These are phyloP conservation scores for Cryptus armator DNA, from an alignment of 2,888 invertebrate genomes.

Conservation along the genomic window DNA sequence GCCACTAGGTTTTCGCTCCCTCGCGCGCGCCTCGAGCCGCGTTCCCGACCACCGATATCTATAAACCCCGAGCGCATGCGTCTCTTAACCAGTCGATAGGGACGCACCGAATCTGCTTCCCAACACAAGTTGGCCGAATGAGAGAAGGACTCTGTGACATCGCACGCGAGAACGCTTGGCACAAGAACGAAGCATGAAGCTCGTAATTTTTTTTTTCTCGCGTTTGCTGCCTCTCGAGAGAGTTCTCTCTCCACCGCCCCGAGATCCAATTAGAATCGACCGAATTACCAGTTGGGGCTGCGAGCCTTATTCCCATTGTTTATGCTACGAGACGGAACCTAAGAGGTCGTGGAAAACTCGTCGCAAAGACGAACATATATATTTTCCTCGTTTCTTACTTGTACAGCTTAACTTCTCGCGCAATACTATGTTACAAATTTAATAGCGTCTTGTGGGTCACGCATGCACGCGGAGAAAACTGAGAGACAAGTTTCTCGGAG, in stretches of 20 bases:
- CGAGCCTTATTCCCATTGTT: conserved; percentile 30
- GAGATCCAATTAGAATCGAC: conserved; percentile 59
- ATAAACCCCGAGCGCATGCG: conserved; percentile 58
- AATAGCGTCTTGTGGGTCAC: conserved; percentile 43
- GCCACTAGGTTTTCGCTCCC: conserved; percentile 27
- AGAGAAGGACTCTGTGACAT: background rate
- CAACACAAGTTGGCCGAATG: background rate
- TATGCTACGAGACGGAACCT: conserved; percentile 2
- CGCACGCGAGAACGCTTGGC: background rate
- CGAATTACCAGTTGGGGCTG: conserved; percentile 34
- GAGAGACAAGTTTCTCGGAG: conserved; percentile 23
- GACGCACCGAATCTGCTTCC: conserved; percentile 43
- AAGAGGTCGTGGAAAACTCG: conserved; percentile 40
- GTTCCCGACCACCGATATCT: conserved; percentile 25
- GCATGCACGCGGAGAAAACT: conserved; percentile 14
- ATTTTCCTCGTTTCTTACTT: background rate
- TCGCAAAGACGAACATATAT: background rate
- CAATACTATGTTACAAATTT: conserved; percentile 8
- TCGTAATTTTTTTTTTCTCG: conserved; percentile 2
- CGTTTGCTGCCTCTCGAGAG: background rate
- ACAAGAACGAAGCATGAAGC: background rate
- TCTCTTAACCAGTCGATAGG: conserved; percentile 65
- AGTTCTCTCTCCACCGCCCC: conserved; percentile 13
- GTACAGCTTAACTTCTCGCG: background rate
- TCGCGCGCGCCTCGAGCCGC: conserved; percentile 1